phyloP scores from a whole-genome alignment of 2,113 vertebrate species.

The Bagarius yarrelli region DNA sequence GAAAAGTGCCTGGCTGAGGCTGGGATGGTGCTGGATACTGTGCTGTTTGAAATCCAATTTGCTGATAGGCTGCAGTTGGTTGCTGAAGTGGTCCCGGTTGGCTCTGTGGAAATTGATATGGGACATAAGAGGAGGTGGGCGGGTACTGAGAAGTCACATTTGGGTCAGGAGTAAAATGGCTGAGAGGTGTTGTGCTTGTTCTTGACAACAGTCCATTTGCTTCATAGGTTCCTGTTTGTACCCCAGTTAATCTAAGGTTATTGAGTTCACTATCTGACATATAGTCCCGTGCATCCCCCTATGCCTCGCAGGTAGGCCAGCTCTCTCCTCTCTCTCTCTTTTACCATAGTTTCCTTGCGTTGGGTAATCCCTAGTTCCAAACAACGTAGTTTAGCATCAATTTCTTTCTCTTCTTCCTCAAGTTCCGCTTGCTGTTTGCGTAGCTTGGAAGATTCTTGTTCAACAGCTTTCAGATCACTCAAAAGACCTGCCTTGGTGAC shows the following conservation, averaged over 20 bases:
- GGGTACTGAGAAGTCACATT: constrained; percentile 71
- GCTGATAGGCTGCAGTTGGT: constrained; percentile 76
- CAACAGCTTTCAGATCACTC: constrained; percentile 91
- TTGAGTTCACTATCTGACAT: constrained; percentile 96
- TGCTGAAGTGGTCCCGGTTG: constrained; percentile 70
- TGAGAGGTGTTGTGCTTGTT: constrained; percentile 73
- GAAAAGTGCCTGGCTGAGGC: constrained; percentile 82
- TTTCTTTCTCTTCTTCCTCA: constrained; percentile 98
- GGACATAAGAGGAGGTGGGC: constrained; percentile 76
- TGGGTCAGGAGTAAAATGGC: constrained; percentile 81
- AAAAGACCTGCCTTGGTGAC: constrained; percentile 90
- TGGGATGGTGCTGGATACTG: constrained; percentile 79
- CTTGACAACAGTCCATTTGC: constrained; percentile 71
- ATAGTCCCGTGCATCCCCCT: constrained; percentile 88
- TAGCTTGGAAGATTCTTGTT: constrained; percentile 94
- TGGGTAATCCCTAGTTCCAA: constrained; percentile 93
- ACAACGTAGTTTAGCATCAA: constrained; percentile 95
- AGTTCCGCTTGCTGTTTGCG: constrained; percentile 96
- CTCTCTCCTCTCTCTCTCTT: constrained; percentile 84
- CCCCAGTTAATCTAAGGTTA: constrained; percentile 81
- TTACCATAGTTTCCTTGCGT: constrained; percentile 92
- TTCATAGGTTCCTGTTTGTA: constrained; percentile 73
- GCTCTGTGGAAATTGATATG: constrained; percentile 79
- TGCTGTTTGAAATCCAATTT: constrained; percentile 81
- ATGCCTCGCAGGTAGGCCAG: constrained; percentile 84